These are phyloP conservation scores for Melanargia galathea DNA, from an alignment of 2,888 invertebrate genomes.

Conservation along the genomic window DNA sequence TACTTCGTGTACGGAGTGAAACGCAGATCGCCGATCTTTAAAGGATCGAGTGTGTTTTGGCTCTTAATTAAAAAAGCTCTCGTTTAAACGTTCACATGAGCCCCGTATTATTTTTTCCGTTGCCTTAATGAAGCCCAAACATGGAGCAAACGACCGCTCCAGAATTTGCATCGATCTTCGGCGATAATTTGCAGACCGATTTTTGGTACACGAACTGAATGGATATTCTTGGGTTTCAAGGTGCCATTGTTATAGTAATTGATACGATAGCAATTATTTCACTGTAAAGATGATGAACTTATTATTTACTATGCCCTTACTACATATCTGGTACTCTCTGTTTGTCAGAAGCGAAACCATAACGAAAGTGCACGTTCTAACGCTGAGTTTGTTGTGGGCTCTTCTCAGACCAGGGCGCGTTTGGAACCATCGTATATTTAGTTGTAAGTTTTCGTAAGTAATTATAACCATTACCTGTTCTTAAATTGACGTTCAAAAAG, in stretches of 20 bases:
- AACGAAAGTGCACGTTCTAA: too few relatives aligned
- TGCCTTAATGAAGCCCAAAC: slow-evolving; percentile 75
- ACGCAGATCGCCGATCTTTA: neutral
- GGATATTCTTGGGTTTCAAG: slow-evolving; percentile 2
- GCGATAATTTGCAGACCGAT: slow-evolving; percentile 28
- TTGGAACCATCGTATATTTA: too few relatives aligned
- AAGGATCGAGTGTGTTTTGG: neutral
- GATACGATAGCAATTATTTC: neutral
- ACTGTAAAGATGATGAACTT: too few relatives aligned
- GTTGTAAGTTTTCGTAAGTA: too few relatives aligned
- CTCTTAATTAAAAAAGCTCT: slow-evolving; percentile 62
- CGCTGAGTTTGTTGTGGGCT: too few relatives aligned
- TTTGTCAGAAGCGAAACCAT: too few relatives aligned
- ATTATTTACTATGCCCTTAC: too few relatives aligned
- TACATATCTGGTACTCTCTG: too few relatives aligned
- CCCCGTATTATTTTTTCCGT: slow-evolving; percentile 53
- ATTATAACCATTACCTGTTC: too few relatives aligned
- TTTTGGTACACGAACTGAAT: slow-evolving; percentile 23
- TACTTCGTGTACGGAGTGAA: too few relatives aligned
- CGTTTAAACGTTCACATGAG: slow-evolving; percentile 59
- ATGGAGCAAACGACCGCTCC: slow-evolving; percentile 61
- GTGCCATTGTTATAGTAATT: neutral
- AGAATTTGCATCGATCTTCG: slow-evolving; percentile 70
- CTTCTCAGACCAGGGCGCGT: too few relatives aligned
- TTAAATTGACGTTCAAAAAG: too few relatives aligned